phyloP scores from a whole-genome alignment of 2,888 invertebrate genomes.

The Dromius quadrimaculatus region DNA sequence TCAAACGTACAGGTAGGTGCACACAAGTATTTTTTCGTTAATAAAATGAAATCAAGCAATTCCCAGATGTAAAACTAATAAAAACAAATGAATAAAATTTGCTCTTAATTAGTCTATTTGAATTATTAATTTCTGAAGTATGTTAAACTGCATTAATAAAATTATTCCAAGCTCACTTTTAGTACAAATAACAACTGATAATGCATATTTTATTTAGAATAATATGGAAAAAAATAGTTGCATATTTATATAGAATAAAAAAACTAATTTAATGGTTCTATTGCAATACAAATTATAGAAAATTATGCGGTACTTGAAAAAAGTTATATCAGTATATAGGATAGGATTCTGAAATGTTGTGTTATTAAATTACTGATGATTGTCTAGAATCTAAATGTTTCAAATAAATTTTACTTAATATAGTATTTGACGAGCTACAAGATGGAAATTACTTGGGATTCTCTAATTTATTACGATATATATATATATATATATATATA shows the following conservation, averaged over 20 bases:
- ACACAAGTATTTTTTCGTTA: no score
- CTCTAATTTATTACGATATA: no score
- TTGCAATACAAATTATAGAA: no score
- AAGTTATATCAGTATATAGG: neutral
- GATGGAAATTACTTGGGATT: no score
- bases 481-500: constrained; percentile 13
- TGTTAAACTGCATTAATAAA: constrained; percentile 6
- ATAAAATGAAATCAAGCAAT: no score
- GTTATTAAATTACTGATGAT: no score
- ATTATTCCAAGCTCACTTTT: constrained; percentile 11
- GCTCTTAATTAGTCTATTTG: neutral
- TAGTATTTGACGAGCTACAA: no score
- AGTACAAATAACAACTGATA: constrained; percentile 11
- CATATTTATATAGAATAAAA: constrained; percentile 4
- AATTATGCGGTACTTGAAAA: no score
- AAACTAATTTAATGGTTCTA: no score
- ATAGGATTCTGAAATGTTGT: neutral
- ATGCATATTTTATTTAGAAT: constrained; percentile 12
- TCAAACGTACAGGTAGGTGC: no score
- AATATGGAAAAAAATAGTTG: neutral
- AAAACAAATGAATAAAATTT: constrained; percentile 7
- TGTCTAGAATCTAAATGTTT: no score
- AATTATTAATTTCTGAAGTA: constrained; percentile 8
- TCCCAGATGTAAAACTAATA: neutral
- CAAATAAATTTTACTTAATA: no score